These are phyloP conservation scores for Leptobrachium leishanense DNA, from an alignment of 2,113 vertebrate genomes.

Conservation along the genomic window DNA sequence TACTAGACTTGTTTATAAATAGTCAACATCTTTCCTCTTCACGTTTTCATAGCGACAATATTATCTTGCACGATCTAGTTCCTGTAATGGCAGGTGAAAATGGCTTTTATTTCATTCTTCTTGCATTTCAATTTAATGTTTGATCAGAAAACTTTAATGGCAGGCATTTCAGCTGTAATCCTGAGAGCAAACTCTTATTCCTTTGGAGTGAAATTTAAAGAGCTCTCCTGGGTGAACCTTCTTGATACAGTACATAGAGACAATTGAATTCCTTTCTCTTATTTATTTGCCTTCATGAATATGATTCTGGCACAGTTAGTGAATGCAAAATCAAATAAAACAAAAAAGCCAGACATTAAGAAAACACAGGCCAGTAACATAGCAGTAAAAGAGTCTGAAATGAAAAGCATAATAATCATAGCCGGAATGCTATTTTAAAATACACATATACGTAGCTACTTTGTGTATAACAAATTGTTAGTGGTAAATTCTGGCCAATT, in stretches of 20 bases:
- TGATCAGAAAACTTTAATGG: not conserved
- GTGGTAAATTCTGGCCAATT: no score
- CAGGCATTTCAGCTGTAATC: no score
- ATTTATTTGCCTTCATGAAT: not conserved
- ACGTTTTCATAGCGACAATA: no score
- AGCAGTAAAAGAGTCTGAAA: no score
- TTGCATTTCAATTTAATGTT: not conserved
- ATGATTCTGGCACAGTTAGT: not conserved
- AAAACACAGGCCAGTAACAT: no score
- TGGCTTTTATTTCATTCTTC: not conserved
- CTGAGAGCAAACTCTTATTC: not conserved
- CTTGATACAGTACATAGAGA: not conserved
- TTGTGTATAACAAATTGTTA: no score
- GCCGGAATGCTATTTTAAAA: no score
- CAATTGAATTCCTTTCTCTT: not conserved
- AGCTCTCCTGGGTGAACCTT: not conserved
- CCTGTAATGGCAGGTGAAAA: not conserved
- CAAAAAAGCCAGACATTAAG: not conserved
- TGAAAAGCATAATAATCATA: no score
- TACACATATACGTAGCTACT: no score
- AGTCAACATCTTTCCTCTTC: no score
- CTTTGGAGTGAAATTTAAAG: not conserved
- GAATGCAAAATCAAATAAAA: not conserved
- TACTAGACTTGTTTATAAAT: no score
- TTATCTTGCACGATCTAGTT: no score